A percentile compares a stretch with the other conserved stretches of the same genome.
phyloP scores from a whole-genome alignment of 1,140 invertebrate species.

The Apis florea region DNA sequence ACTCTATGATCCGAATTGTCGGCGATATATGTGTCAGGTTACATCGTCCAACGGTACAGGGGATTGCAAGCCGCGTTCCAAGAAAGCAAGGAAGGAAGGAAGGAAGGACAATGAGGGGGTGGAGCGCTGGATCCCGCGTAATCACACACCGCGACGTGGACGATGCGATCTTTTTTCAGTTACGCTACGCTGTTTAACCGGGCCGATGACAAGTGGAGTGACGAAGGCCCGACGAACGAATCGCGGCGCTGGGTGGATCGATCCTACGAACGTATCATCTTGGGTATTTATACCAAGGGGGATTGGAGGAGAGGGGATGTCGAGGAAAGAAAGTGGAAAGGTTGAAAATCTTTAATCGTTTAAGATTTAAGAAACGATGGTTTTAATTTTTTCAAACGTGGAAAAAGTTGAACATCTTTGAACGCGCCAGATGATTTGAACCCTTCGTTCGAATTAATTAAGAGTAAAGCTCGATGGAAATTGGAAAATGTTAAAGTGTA shows the following conservation, averaged over 20 bases:
- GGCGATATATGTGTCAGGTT: constrained; percentile 57
- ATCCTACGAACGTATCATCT: too few species aligned
- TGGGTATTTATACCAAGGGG: not conserved
- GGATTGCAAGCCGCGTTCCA: not conserved
- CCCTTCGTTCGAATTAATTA: too few species aligned
- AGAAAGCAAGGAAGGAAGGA: too few species aligned
- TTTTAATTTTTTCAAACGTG: too few species aligned
- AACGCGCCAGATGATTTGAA: too few species aligned
- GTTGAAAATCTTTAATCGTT: not conserved
- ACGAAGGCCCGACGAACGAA: too few species aligned
- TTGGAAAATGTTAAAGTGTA: too few species aligned
- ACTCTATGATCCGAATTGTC: constrained; percentile 71
- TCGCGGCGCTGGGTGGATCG: not conserved
- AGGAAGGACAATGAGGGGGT: too few species aligned
- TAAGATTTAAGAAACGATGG: too few species aligned
- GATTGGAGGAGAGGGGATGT: not conserved
- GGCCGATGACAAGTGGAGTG: constrained; percentile 27
- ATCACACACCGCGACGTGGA: not conserved
- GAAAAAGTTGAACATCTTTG: too few species aligned
- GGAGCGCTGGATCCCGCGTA: not conserved
- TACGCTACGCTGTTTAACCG: constrained; percentile 55
- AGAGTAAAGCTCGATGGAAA: too few species aligned
- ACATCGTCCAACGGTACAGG: constrained; percentile 47
- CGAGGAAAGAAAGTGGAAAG: not conserved
- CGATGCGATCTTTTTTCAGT: constrained; percentile 40